phyloP scores from a whole-genome alignment of 1,140 invertebrate species.

The Tetragonula clypearis region DNA sequence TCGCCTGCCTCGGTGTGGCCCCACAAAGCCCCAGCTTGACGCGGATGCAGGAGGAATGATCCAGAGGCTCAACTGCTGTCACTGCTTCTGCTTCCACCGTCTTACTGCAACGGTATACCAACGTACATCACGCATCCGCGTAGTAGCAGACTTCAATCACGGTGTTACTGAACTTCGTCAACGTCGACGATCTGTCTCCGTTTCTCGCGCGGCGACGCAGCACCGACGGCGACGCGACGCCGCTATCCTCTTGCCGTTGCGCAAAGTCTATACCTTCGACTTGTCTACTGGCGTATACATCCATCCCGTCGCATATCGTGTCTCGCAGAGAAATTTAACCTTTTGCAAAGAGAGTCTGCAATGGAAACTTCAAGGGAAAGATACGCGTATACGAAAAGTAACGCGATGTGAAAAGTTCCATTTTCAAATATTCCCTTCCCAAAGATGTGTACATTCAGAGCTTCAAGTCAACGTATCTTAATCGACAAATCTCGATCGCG shows the following conservation, averaged over 20 bases:
- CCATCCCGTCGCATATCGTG: background rate
- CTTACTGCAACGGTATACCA: slow-evolving; percentile 45
- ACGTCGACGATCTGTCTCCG: slow-evolving; percentile 48
- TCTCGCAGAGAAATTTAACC: no score
- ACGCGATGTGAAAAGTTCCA: background rate
- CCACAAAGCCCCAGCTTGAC: slow-evolving; percentile 79
- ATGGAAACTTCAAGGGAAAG: background rate
- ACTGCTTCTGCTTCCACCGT: slow-evolving; percentile 26
- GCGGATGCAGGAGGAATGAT: slow-evolving; percentile 77
- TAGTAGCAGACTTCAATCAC: slow-evolving; percentile 73
- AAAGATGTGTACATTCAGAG: background rate
- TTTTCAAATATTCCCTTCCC: background rate
- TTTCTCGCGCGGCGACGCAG: slow-evolving; percentile 9
- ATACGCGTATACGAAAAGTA: background rate
- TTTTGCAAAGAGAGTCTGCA: background rate
- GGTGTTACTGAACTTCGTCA: slow-evolving; percentile 68
- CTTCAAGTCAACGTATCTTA: background rate
- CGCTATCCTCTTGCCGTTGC: slow-evolving; percentile 16
- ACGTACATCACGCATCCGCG: slow-evolving; percentile 68
- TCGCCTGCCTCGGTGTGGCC: slow-evolving; percentile 74
- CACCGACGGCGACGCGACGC: background rate
- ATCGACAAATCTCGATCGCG: background rate
- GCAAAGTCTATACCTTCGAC: background rate
- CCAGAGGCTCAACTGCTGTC: slow-evolving; percentile 60
- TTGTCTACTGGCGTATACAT: no score